Conservation (phyloP, 2,888 invertebrate species). For the Maniola hyperantus region DNA sequence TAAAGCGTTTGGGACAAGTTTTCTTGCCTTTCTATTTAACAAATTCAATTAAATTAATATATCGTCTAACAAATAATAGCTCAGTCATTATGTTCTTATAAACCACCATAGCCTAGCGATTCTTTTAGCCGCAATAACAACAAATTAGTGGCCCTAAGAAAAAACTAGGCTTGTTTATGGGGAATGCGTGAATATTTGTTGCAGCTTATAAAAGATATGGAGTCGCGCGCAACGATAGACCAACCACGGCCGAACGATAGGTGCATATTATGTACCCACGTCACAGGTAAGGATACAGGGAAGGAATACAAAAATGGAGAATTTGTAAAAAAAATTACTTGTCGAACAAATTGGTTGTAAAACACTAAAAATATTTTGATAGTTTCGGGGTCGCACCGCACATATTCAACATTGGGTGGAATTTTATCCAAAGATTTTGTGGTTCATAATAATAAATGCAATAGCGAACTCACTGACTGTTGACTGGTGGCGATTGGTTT, state of each 20-base stretch:
- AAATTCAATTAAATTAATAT: not conserved
- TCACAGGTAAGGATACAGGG: constrained; percentile 66
- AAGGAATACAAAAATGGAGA: constrained; percentile 33
- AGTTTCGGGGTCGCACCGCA: not conserved
- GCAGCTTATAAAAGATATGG: constrained; percentile 78
- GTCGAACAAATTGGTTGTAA: not conserved
- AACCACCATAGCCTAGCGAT: constrained; percentile 50
- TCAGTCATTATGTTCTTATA: constrained; percentile 44
- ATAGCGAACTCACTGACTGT: not conserved
- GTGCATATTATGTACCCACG: constrained; percentile 56
- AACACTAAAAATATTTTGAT: too few species aligned
- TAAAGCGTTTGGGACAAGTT: too few species aligned
- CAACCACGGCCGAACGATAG: constrained; percentile 61
- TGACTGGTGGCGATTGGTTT: too few species aligned
- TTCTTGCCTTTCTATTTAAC: too few species aligned
- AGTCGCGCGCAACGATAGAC: constrained; percentile 62
- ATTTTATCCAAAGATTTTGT: too few species aligned
- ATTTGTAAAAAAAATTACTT: not conserved
- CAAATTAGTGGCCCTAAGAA: constrained; percentile 52
- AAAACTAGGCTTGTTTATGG: constrained; percentile 63
- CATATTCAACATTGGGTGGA: not conserved
- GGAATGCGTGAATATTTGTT: constrained; percentile 82
- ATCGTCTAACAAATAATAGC: constrained; percentile 20
- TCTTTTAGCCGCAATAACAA: constrained; percentile 46
- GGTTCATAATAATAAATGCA: not conserved